Conservation (phyloP, 2,113 vertebrate genomes). For the Progne subis region DNA sequence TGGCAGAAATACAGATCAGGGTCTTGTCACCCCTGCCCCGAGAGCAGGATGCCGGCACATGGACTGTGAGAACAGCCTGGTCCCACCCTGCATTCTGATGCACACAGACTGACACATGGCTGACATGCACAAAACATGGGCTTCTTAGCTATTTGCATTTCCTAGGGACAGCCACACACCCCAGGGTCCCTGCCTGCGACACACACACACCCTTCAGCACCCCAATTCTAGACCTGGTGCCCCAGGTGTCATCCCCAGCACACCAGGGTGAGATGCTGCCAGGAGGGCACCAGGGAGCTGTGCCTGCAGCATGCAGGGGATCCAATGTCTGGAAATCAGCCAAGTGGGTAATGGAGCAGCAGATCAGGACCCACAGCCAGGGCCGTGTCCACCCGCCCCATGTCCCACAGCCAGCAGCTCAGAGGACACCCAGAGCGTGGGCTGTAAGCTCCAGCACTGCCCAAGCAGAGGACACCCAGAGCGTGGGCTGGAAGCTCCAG, state of each 20-base stretch:
- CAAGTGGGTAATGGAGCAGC: not conserved
- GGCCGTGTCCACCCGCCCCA: fast-evolving
- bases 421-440: not conserved
- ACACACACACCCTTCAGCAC: too few relatives aligned
- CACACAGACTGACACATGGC: fast-evolving
- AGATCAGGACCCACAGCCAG: too few relatives aligned
- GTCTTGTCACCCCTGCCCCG: fast-evolving
- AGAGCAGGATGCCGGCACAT: fast-evolving
- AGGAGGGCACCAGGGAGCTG: not conserved
- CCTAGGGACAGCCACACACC: not conserved
- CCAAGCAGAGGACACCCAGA: too few relatives aligned
- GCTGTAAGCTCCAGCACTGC: not conserved
- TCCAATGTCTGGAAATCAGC: too few relatives aligned
- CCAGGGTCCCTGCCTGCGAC: too few relatives aligned
- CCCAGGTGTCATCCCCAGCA: not conserved
- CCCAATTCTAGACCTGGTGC: not conserved
- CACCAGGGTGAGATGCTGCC: not conserved
- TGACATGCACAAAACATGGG: fast-evolving
- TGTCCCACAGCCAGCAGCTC: not conserved
- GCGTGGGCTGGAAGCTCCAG: not conserved
- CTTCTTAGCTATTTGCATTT: not conserved
- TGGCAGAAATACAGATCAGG: not conserved
- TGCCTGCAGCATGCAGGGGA: not conserved
- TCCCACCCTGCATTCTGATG: not conserved
- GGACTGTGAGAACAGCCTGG: not conserved